A percentile compares a stretch with the other conserved stretches of the same genome.
Evolutionary conservation across 2,888 invertebrate genomes (phyloP).

Genomic region (Tetramorium bicarinatum): DNA sequence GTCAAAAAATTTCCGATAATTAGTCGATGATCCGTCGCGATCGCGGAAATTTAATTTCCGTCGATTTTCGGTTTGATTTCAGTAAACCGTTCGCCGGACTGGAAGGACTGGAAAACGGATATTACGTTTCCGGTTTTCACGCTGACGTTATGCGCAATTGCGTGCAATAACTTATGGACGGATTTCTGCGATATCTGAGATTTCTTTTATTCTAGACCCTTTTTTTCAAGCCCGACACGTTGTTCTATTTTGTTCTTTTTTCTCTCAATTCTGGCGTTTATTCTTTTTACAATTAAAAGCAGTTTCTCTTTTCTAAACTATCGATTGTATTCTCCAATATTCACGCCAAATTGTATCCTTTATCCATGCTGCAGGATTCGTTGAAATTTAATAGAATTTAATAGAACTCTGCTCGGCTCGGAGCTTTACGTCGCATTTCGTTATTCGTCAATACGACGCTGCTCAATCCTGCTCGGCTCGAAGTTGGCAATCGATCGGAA

Average conservation of each 20-base stretch:
- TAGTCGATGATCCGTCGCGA: slow-evolving; percentile 5
- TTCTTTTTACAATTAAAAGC: not conserved
- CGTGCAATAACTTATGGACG: not conserved
- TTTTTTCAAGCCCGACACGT: not conserved
- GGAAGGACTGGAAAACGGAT: not conserved
- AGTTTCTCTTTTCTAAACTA: not conserved
- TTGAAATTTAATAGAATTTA: not conserved
- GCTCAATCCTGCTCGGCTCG: not conserved
- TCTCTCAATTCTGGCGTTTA: not conserved
- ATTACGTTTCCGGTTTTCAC: not conserved
- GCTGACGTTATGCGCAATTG: no score
- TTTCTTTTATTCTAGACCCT: not conserved
- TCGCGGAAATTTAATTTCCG: not conserved
- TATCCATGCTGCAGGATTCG: not conserved
- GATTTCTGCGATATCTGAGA: not conserved
- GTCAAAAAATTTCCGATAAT: not conserved
- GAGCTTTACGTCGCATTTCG: not conserved
- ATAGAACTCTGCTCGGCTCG: not conserved
- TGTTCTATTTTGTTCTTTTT: not conserved
- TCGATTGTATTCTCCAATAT: not conserved
- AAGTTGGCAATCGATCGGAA: slow-evolving; percentile 23
- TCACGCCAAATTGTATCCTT: not conserved
- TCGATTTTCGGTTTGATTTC: not conserved
- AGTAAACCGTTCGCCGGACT: not conserved
- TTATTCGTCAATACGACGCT: not conserved